Evolutionary conservation across 2,113 vertebrate genomes (phyloP).

Genomic region (Micromys minutus): DNA sequence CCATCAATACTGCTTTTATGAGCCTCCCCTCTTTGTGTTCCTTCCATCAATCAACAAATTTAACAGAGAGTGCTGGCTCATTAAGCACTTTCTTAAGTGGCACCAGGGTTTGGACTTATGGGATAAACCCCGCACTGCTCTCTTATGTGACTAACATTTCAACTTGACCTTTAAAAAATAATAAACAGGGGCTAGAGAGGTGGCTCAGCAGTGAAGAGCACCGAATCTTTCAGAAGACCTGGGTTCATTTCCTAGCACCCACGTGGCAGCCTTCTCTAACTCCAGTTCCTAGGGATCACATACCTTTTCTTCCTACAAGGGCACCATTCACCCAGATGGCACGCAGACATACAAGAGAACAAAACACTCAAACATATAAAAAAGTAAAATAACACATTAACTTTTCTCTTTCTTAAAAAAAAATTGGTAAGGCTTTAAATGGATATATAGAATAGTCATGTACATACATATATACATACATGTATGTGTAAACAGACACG

Average conservation of each 20-base stretch:
- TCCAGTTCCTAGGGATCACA: neutral
- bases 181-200: neutral
- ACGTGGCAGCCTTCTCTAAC: neutral
- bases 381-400: neutral
- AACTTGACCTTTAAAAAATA: neutral
- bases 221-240: neutral
- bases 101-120: neutral
- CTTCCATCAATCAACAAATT: neutral
- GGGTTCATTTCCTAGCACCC: neutral
- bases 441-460: neutral
- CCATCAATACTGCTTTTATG: neutral
- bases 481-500: neutral
- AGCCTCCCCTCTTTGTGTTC: neutral
- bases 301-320: neutral
- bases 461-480: neutral
- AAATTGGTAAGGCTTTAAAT: neutral
- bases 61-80: neutral
- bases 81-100: constrained; percentile 14
- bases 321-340: too few species aligned
- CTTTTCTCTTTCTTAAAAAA: neutral
- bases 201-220: neutral
- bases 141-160: constrained; percentile 25
- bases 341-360: neutral
- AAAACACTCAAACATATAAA: neutral
- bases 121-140: neutral